Conservation (phyloP, 1,140 invertebrate genomes). For the Drosophila takahashii region DNA sequence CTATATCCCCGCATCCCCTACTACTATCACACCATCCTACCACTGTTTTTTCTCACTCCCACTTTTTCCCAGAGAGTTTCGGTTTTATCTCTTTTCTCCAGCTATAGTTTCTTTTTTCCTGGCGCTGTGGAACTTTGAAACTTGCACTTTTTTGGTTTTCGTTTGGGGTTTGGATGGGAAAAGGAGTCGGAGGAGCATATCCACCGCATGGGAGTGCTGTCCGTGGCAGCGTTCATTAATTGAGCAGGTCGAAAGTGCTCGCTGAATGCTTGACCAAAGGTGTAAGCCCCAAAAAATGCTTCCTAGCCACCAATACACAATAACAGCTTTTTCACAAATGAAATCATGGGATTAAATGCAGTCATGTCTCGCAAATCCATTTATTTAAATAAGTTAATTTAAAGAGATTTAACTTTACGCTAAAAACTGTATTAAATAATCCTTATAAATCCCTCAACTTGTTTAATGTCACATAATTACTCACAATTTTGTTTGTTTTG, state of each 20-base stretch:
- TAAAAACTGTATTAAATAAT: neutral
- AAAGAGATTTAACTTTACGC: neutral
- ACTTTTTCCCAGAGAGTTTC: slow-evolving; percentile 21
- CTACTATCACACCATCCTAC: neutral
- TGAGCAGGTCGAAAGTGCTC: slow-evolving; percentile 22
- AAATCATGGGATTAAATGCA: neutral
- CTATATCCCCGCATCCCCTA: slow-evolving; percentile 11
- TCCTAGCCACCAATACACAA: slow-evolving; percentile 1
- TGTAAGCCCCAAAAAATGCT: neutral
- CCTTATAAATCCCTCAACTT: neutral
- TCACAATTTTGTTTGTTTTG: no score
- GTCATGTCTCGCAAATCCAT: neutral
- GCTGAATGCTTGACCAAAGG: slow-evolving; percentile 10
- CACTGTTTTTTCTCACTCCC: slow-evolving; percentile 4
- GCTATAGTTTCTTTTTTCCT: slow-evolving; percentile 13
- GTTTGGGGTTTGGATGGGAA: neutral
- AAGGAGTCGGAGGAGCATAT: slow-evolving; percentile 4
- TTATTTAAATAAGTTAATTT: neutral
- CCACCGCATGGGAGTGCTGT: slow-evolving; percentile 26
- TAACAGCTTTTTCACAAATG: neutral
- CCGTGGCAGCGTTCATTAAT: slow-evolving; percentile 36
- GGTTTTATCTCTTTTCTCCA: slow-evolving; percentile 23
- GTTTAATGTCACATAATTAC: neutral
- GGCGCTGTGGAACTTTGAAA: slow-evolving; percentile 34
- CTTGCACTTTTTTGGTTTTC: slow-evolving; percentile 67